These are phyloP conservation scores for Beroe forskalii DNA, from an alignment of 37 sponge, comb jelly and placozoan species.

Conservation along the genomic window DNA sequence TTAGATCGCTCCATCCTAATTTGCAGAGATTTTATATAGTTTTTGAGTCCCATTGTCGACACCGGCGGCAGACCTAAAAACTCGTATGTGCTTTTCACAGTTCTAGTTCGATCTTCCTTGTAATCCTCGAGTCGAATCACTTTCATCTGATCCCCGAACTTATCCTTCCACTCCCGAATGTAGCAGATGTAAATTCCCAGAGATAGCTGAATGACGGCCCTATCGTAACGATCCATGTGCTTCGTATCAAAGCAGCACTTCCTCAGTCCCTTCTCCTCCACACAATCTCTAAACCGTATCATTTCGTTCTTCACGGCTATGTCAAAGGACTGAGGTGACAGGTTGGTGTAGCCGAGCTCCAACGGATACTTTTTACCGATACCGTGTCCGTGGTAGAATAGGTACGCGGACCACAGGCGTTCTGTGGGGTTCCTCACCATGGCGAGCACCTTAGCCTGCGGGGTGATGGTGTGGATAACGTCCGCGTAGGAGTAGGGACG, in stretches of 20 bases:
- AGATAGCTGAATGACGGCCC: neutral
- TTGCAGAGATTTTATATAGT: neutral
- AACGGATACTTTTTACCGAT: neutral
- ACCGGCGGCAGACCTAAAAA: neutral
- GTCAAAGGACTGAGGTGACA: neutral
- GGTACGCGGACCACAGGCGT: neutral
- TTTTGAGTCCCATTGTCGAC: neutral
- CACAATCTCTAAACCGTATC: neutral
- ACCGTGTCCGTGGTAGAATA: neutral
- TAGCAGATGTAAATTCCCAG: neutral
- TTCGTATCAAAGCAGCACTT: neutral
- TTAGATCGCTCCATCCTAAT: neutral
- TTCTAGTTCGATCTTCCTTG: neutral
- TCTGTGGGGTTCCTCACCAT: neutral
- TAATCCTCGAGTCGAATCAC: neutral
- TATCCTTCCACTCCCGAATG: neutral
- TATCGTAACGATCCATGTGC: neutral
- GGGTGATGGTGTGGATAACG: neutral
- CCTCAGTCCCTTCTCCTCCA: neutral
- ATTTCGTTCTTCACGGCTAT: neutral
- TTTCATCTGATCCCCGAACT: neutral
- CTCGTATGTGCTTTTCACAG: neutral
- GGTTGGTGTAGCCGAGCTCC: too few relatives aligned
- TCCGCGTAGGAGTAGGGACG: neutral
- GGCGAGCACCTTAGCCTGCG: neutral